phyloP scores from a whole-genome alignment of 2,797 vertebrate genomes.

The Anomalospiza imberbis region DNA sequence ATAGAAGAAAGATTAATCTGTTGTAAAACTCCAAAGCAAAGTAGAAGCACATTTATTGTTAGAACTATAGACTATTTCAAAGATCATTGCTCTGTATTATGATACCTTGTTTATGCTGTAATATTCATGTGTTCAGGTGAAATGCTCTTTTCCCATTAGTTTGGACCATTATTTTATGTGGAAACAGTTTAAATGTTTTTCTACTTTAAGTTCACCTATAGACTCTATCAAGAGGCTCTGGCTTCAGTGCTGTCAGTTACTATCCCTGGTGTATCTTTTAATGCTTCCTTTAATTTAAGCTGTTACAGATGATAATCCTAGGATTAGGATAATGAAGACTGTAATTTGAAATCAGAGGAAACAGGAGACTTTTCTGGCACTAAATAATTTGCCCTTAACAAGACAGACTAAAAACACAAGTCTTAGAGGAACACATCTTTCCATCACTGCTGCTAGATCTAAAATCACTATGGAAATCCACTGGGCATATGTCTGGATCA shows the following conservation, averaged over 20 bases:
- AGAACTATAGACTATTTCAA: background rate
- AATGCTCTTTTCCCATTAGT: background rate
- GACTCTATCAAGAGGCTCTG: background rate
- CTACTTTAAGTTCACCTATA: background rate
- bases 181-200: background rate
- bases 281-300: background rate
- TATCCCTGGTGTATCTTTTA: background rate
- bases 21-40: background rate
- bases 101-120: background rate
- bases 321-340: conserved; percentile 7
- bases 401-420: background rate
- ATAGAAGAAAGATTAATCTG: background rate
- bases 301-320: conserved; percentile 7
- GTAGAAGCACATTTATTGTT: background rate
- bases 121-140: background rate
- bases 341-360: background rate
- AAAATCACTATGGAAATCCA: background rate
- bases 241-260: background rate
- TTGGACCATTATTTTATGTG: background rate
- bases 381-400: background rate
- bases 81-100: background rate
- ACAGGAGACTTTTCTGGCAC: background rate
- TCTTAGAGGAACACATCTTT: background rate
- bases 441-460: background rate
- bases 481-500: background rate